A percentile compares a stretch with the other conserved stretches of the same genome.
Conservation (phyloP, 2,888 invertebrate species). For the Acanthococcus lagerstroemiae region DNA sequence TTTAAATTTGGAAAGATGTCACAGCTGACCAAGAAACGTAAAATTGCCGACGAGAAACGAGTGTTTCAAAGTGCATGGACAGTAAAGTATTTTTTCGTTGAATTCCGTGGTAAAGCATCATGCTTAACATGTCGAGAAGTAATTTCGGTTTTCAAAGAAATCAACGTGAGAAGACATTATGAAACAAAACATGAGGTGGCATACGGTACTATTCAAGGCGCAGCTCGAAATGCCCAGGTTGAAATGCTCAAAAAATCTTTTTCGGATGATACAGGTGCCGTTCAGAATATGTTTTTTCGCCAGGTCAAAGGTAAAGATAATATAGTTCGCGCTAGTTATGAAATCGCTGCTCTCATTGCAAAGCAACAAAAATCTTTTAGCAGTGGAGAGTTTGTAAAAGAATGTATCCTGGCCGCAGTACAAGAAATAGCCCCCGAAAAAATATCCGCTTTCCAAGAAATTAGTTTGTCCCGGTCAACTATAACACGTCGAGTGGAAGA, state of each 20-base stretch:
- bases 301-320: conserved; percentile 1
- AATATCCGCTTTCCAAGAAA: conserved; percentile 5
- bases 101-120: conserved; percentile 21
- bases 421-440: conserved; percentile 6
- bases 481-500: conserved; percentile 12
- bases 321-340: conserved; percentile 4
- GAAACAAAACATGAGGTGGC: conserved; percentile 34
- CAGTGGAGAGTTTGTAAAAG: conserved; percentile 12
- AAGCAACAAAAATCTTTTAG: conserved; percentile 11
- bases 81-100: conserved; percentile 22
- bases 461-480: conserved; percentile 4
- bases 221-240: not conserved
- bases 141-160: conserved; percentile 34
- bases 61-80: conserved; percentile 23
- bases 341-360: conserved; percentile 5
- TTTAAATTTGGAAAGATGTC: not conserved
- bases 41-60: conserved; percentile 16
- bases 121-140: conserved; percentile 34
- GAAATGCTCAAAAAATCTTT: conserved; percentile 10
- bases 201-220: not conserved
- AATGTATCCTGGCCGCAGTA: conserved; percentile 16
- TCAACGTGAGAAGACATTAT: conserved; percentile 34
- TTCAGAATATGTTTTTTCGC: conserved; percentile 6
- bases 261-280: not conserved
- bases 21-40: conserved; percentile 10